Evolutionary conservation across 2,797 vertebrate genomes (phyloP).

Genomic region (Argya squamiceps): DNA sequence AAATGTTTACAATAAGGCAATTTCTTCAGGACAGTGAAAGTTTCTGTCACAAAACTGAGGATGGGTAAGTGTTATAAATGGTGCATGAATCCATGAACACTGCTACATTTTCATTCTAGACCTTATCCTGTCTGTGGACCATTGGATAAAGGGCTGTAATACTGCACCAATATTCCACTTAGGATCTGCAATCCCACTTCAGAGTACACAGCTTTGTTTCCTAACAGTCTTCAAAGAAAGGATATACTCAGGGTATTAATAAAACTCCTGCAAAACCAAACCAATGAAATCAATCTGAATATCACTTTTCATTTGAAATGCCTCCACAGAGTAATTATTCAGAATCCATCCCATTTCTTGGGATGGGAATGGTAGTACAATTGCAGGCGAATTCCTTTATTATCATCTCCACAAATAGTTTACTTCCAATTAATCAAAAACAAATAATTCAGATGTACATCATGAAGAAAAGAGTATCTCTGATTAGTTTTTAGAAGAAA

Average conservation of each 20-base stretch:
- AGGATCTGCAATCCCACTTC: not conserved
- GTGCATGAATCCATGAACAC: not conserved
- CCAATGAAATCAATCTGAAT: not conserved
- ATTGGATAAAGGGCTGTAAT: not conserved
- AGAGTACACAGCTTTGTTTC: not conserved
- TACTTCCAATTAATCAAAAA: not conserved
- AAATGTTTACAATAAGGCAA: not conserved
- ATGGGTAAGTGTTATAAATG: not conserved
- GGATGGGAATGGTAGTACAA: not conserved
- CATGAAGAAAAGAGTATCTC: not conserved
- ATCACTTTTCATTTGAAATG: not conserved
- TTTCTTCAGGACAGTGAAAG: not conserved
- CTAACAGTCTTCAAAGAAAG: not conserved
- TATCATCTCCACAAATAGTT: not conserved
- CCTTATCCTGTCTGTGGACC: not conserved
- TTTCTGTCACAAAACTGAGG: not conserved
- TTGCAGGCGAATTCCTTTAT: not conserved
- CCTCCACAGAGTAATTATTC: not conserved
- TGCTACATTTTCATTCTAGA: not conserved
- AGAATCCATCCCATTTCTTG: not conserved
- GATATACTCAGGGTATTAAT: not conserved
- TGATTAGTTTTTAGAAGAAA: not conserved
- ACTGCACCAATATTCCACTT: not conserved
- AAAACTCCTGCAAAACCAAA: not conserved
- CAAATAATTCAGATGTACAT: not conserved